Base-by-base conservation (phyloP, 2,113 vertebrate species). In the Pristiophorus japonicus region DNA sequence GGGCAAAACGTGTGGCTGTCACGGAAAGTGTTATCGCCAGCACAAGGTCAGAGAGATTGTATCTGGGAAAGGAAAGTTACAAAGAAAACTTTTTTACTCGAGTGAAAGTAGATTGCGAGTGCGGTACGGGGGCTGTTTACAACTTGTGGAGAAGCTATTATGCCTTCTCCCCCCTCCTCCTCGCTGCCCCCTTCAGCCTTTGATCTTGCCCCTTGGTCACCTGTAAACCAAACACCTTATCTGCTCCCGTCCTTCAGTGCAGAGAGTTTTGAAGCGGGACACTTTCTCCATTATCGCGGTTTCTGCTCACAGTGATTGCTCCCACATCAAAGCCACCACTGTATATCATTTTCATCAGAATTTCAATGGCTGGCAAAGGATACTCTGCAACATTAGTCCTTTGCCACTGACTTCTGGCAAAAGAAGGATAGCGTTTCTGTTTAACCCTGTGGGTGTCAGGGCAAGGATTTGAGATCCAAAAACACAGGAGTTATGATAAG, bases 31-130 rank as follows among this genome's bases (percentile, higher is more conserved):
- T 94, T 94, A 94, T 94, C 92, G 18, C 5, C 18, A 27, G 62
- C 7, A 45, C 92, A 94, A 70, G 92, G 65, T 94, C 65, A 11
- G n/a, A 66, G 42, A 47, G 38, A 70, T 70, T 67, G 22, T 47
- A 94, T 94, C 92, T 94, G 92, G 27, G 63, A 70, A 94, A 94
- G 65, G 62, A 94, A 94, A 94, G 91, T 92, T 92, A 63, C 65
- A 92, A 62, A 92, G 34, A 34, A 65, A 92, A 67, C 22, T 67
- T 47, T 67, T 94, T 94, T 94, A 47, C 63, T 47, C 63, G 45
- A 70, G 38, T 94, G 38, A 47, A 70, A 70, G 92, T 66, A 45
- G 42, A 70, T 66, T 51, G 93, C 14, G 38, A 30, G 14, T 47
- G 45, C 30, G 66, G 66, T 27, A 14, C 24, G 11, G 10, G 24